Percentiles rank a stretch among this genome's conserved stretches.
Conservation (phyloP, 2,113 vertebrate genomes). For the Callocephalon fimbriatum region DNA sequence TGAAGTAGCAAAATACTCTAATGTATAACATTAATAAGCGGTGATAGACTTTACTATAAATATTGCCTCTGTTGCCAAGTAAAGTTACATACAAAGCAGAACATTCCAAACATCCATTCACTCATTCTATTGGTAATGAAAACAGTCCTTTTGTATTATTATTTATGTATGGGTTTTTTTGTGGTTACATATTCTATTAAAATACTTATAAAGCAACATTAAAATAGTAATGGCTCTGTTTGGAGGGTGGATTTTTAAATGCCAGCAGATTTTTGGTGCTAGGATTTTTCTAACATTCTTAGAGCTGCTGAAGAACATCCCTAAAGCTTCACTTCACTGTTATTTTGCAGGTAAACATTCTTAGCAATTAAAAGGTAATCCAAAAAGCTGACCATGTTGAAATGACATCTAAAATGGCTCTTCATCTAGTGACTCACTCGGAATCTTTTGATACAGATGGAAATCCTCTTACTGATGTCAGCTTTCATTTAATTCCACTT, state of each 20-base stretch:
- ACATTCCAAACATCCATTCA: slow-evolving; percentile 60
- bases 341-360: not conserved
- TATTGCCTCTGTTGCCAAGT: slow-evolving; percentile 78
- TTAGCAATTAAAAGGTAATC: not conserved
- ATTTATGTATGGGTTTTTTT: not conserved
- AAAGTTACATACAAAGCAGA: slow-evolving; percentile 77
- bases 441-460: not conserved
- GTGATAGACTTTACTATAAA: slow-evolving; percentile 85
- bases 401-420: not conserved
- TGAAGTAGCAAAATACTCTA: slow-evolving; percentile 75
- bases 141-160: slow-evolving; percentile 61
- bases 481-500: not conserved
- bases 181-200: not conserved
- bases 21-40: slow-evolving; percentile 82
- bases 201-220: not conserved
- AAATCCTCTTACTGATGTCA: not conserved
- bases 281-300: slow-evolving; percentile 35
- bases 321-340: not conserved
- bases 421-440: not conserved
- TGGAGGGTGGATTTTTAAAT: not conserved
- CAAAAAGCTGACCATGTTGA: not conserved
- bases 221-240: not conserved
- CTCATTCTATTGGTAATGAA: slow-evolving; percentile 51
- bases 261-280: slow-evolving; percentile 3
- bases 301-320: not conserved